Conservation (phyloP, 2,888 invertebrate genomes). For the Entomobrya multifasciata region DNA sequence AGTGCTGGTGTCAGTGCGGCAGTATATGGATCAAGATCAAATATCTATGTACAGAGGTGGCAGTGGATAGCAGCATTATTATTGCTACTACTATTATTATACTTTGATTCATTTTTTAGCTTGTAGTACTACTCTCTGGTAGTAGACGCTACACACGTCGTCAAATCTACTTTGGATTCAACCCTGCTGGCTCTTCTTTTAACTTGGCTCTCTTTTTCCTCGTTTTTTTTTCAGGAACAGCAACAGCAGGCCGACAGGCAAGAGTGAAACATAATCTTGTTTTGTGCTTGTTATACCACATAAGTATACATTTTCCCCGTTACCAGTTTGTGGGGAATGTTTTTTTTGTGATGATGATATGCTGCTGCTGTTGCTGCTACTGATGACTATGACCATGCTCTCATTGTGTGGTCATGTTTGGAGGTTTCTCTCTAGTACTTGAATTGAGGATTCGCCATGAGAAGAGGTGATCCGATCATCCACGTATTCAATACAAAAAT, state of each 20-base stretch:
- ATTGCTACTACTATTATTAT: slow-evolving; percentile 46
- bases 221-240: slow-evolving; percentile 43
- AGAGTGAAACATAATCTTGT: slow-evolving; percentile 65
- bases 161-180: slow-evolving; percentile 64
- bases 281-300: slow-evolving; percentile 59
- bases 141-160: slow-evolving; percentile 53
- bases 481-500: slow-evolving; percentile 58
- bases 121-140: background rate
- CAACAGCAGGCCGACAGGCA: too few relatives aligned
- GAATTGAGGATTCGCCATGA: background rate
- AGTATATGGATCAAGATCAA: too few relatives aligned
- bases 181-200: slow-evolving; percentile 32
- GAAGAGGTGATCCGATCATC: slow-evolving; percentile 13
- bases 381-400: background rate
- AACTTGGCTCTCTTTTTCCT: slow-evolving; percentile 39
- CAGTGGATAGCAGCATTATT: slow-evolving; percentile 1
- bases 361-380: too few relatives aligned
- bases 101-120: slow-evolving; percentile 23
- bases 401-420: background rate
- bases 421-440: background rate
- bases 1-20: too few relatives aligned
- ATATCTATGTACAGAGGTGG: too few relatives aligned
- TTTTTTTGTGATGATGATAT: too few relatives aligned
- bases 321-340: too few relatives aligned
- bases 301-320: background rate